Base-by-base conservation (phyloP, 2,888 invertebrate genomes). In the Copidosoma aretas region DNA sequence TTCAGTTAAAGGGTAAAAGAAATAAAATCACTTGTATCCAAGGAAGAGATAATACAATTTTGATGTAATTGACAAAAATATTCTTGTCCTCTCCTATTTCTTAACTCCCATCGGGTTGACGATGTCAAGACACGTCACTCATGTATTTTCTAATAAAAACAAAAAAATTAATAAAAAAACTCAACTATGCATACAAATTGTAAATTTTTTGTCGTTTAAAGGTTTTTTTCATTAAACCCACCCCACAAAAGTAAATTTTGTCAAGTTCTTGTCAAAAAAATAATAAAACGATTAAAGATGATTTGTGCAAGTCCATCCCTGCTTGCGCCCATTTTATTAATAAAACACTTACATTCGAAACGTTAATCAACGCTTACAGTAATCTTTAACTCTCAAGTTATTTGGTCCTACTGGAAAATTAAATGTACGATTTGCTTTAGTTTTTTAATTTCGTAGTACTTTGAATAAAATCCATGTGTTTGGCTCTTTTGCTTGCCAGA, bases 291-390 rank as follows among this genome's bases (percentile, higher is more conserved):
- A 70, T 60, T 56, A 51, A 57, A 71, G 59, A 64, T 70, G 53
- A 68, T 59, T 60, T 62, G 41, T 61, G 62, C 67, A 68, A 64
- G 67, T 60, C 56, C 56, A 10, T 56, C 32, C 49, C 15, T 41
- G 54, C 63, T 70, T 71, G 66, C 68, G 43, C 70, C 51, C 63
- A 70, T 80, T 81, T 81, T 81, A 80, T 81, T 81, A 80, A 76
- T 80, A 79, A 82, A 82, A 82, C 80, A 81, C 80, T 81, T 80
- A 81, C 80, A 81, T 75, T 77, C 73, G 76, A 76, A 32, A 80
- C 76, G 76, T 75, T 73, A 73, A 68, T 73, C 73, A 64, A 75
- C 74, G 74, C 75, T 78, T 75, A 75, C 70, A 75, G 58, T 79
- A 76, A 76, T 75, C 76, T 59, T 66, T 51, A 76, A 77, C 75